Percentiles rank a stretch among this genome's conserved stretches.
Evolutionary conservation across 2,113 vertebrate genomes (phyloP).

Genomic region (Oenanthe melanoleuca): DNA sequence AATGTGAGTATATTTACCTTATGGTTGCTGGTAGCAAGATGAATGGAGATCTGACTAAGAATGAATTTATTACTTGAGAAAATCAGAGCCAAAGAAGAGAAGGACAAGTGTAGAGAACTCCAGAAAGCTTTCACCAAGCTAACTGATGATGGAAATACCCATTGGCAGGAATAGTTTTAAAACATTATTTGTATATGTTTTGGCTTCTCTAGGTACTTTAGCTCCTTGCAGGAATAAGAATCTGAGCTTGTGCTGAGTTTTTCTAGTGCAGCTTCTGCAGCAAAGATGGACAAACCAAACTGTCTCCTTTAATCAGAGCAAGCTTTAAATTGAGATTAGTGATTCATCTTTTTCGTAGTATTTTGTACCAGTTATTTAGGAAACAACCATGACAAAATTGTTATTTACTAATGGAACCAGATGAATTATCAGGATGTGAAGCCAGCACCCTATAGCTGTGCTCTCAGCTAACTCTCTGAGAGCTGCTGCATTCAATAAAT

Average conservation of each 20-base stretch:
- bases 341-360: neutral
- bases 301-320: neutral
- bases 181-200: neutral
- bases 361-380: neutral
- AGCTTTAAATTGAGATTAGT: neutral
- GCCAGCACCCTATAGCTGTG: neutral
- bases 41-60: neutral
- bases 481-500: neutral
- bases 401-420: neutral
- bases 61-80: neutral
- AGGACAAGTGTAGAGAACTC: neutral
- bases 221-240: neutral
- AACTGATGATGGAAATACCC: neutral
- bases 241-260: neutral
- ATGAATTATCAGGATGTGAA: neutral
- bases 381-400: neutral
- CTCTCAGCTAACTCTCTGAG: neutral
- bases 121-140: neutral
- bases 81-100: neutral
- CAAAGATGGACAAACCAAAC: neutral
- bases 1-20: neutral
- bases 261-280: neutral
- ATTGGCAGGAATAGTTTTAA: neutral
- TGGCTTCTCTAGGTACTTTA: neutral
- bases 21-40: neutral